Evolutionary conservation across 2,797 vertebrate species (phyloP).

Genomic region (Enteromius thamalakanensis): DNA sequence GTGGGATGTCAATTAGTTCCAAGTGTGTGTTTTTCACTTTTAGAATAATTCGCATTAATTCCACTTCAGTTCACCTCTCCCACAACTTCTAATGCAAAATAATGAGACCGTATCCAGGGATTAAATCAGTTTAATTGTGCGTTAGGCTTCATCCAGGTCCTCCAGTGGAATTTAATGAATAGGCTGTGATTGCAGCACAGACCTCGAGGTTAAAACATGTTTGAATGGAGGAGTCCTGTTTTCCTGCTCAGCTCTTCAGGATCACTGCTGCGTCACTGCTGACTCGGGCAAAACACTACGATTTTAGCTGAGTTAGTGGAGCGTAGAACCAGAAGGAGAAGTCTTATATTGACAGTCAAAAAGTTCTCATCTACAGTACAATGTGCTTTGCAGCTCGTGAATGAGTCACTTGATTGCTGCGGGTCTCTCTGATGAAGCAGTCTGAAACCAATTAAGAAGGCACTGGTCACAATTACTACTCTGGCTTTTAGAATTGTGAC

Average conservation of each 20-base stretch:
- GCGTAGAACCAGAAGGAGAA: background rate
- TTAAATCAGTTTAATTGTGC: conserved; percentile 60
- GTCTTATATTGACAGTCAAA: background rate
- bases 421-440: background rate
- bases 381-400: background rate
- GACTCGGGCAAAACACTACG: background rate
- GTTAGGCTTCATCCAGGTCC: conserved; percentile 30
- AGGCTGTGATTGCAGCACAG: conserved; percentile 49
- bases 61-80: conserved; percentile 28
- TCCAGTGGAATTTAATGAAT: conserved; percentile 43
- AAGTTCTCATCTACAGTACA: background rate
- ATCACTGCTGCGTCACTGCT: background rate
- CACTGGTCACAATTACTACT: background rate
- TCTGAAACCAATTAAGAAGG: background rate
- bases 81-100: conserved; percentile 52
- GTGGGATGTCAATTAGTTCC: conserved; percentile 44
- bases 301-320: background rate
- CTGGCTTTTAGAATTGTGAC: background rate
- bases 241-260: background rate
- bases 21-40: conserved; percentile 34
- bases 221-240: conserved; percentile 36
- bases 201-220: conserved; percentile 44
- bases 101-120: conserved; percentile 50
- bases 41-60: conserved; percentile 51
- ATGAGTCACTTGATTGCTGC: background rate